Percentiles rank a stretch among this genome's conserved stretches.
These are phyloP conservation scores for Protonibea diacanthus DNA, from an alignment of 2,797 vertebrate genomes.

Conservation along the genomic window DNA sequence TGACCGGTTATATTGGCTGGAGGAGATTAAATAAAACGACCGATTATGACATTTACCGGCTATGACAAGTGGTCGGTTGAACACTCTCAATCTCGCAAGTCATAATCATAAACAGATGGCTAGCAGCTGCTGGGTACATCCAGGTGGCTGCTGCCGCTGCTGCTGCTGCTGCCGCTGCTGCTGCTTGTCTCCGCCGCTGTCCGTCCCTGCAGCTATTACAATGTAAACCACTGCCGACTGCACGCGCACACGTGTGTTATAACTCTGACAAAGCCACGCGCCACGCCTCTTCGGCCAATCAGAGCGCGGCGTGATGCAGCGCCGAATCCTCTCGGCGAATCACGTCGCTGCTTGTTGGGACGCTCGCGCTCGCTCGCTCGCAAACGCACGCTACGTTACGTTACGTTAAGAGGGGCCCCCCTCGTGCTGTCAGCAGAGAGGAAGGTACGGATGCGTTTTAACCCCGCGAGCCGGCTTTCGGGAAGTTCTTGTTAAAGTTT, in stretches of 20 bases:
- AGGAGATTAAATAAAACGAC: constrained; percentile 35
- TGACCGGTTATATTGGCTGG: constrained; percentile 4
- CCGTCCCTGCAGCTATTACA: background rate
- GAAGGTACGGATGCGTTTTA: constrained; percentile 67
- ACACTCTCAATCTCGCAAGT: constrained; percentile 49
- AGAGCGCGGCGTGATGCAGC: background rate
- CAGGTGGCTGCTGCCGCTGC: constrained; percentile 55
- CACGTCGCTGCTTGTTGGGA: constrained; percentile 61
- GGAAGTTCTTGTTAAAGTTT: constrained; percentile 31
- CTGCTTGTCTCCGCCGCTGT: background rate
- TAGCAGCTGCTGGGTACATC: constrained; percentile 46
- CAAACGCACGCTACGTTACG: too few relatives aligned
- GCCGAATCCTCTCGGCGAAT: constrained; percentile 50
- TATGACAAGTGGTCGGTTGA: constrained; percentile 58
- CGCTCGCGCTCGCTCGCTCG: background rate
- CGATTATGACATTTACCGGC: constrained; percentile 48
- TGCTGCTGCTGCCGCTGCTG: constrained; percentile 15
- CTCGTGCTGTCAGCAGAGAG: constrained; percentile 56
- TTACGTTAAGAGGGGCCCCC: constrained; percentile 24
- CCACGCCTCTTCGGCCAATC: constrained; percentile 70
- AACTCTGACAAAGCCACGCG: background rate
- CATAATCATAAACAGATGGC: constrained; percentile 67
- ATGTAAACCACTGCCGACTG: constrained; percentile 28
- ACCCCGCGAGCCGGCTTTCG: constrained; percentile 18
- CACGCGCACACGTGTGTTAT: constrained; percentile 55